These are phyloP conservation scores for Pseudomyrmex pallidus DNA, from an alignment of 1,140 invertebrate genomes.

Conservation along the genomic window DNA sequence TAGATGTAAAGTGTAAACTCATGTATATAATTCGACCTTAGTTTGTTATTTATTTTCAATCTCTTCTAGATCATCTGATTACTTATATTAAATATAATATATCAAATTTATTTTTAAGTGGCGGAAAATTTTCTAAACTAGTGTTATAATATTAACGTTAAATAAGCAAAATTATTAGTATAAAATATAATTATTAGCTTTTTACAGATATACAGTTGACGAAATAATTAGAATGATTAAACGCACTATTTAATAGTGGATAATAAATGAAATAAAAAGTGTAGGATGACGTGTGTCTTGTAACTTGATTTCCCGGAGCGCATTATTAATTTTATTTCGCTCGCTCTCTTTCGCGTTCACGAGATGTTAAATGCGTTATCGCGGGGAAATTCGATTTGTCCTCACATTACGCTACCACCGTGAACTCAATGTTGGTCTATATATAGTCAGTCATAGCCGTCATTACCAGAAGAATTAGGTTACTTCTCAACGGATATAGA, in stretches of 20 bases:
- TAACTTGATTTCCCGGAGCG: slow-evolving; percentile 34
- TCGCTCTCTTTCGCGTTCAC: slow-evolving; percentile 24
- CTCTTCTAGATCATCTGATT: too few relatives aligned
- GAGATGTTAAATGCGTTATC: slow-evolving; percentile 31
- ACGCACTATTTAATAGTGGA: neutral
- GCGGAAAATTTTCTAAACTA: too few relatives aligned
- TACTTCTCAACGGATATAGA: slow-evolving; percentile 74
- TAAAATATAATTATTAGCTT: too few relatives aligned
- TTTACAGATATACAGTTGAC: too few relatives aligned
- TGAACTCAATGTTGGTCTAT: slow-evolving; percentile 65
- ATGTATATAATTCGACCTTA: too few relatives aligned
- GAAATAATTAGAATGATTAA: neutral
- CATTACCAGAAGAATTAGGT: slow-evolving; percentile 72
- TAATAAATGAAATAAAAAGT: neutral
- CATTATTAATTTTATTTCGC: slow-evolving; percentile 46
- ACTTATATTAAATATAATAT: too few relatives aligned
- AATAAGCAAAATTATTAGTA: too few relatives aligned
- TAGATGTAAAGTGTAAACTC: too few relatives aligned
- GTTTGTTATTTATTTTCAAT: too few relatives aligned
- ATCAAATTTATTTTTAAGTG: too few relatives aligned
- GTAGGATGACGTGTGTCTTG: neutral
- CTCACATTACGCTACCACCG: slow-evolving; percentile 53
- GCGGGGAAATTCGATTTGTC: slow-evolving; percentile 54
- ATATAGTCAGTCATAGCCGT: slow-evolving; percentile 67
- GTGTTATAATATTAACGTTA: too few relatives aligned